Percentiles rank a stretch among this genome's conserved stretches.
Conservation (phyloP, 1,140 invertebrate genomes). For the Aphidius gifuensis region DNA sequence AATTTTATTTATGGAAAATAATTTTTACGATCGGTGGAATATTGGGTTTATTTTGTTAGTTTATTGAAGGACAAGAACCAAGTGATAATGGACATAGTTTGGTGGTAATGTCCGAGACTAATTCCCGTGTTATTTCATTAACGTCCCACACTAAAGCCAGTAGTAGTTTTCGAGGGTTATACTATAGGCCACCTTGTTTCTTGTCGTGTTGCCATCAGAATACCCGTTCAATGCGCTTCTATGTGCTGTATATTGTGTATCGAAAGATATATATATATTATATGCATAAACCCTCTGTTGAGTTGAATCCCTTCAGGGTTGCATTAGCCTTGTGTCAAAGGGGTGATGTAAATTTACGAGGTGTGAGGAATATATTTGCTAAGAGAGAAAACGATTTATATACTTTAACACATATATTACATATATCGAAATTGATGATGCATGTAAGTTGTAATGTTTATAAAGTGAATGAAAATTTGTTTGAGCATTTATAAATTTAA, state of each 20-base stretch:
- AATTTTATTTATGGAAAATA: no score
- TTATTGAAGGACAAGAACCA: no score
- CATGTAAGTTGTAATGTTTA: no score
- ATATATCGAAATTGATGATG: no score
- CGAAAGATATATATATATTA: slow-evolving; percentile 24
- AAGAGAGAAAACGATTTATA: slow-evolving; percentile 1
- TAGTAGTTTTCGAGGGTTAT: no score
- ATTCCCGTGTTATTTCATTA: slow-evolving; percentile 59
- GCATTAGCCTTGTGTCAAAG: slow-evolving; percentile 52
- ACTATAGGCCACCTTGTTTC: no score
- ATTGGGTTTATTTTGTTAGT: no score
- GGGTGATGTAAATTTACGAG: slow-evolving; percentile 52
- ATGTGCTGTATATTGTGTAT: slow-evolving; percentile 28
- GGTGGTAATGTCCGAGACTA: slow-evolving; percentile 57
- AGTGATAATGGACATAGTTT: slow-evolving; percentile 55
- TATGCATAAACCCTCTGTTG: not conserved
- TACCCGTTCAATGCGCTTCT: slow-evolving; percentile 37
- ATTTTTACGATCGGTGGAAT: no score
- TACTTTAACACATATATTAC: no score
- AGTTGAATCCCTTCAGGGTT: slow-evolving; percentile 26
- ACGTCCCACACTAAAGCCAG: slow-evolving; percentile 40
- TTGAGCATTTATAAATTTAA: no score
- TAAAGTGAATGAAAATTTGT: no score
- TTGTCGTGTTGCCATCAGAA: no score
- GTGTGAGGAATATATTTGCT: slow-evolving; percentile 27